These are phyloP conservation scores for Drosophila neocordata DNA, from an alignment of 1,140 invertebrate genomes.

Conservation along the genomic window DNA sequence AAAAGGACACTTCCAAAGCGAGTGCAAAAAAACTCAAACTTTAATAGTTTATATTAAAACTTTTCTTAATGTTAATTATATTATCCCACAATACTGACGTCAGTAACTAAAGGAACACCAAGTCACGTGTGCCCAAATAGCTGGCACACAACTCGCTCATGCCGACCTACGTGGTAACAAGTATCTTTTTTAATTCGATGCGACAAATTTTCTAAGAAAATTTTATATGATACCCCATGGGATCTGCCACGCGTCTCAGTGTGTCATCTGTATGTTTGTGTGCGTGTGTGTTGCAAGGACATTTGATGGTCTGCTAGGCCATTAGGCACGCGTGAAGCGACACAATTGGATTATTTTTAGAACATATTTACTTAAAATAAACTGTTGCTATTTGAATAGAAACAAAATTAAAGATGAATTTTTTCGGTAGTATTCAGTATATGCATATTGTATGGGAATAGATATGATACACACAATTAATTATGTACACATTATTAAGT, in stretches of 20 bases:
- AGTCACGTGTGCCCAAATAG: conserved; percentile 63
- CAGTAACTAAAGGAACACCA: conserved; percentile 18
- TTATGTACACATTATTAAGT: no score
- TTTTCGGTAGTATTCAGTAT: no score
- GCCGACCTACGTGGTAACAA: conserved; percentile 11
- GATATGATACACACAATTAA: no score
- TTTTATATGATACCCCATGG: conserved; percentile 60
- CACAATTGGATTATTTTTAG: conserved; percentile 61
- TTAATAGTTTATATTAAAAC: conserved; percentile 50
- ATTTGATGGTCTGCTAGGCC: conserved; percentile 21
- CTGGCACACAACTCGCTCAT: conserved; percentile 17
- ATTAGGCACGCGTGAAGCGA: conserved; percentile 59
- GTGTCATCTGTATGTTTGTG: conserved; percentile 29
- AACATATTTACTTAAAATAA: conserved; percentile 55
- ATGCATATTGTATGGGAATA: no score
- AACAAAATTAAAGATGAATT: conserved; percentile 18
- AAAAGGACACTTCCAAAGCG: conserved; percentile 51
- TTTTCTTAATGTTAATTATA: conserved; percentile 46
- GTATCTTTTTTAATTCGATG: conserved; percentile 15
- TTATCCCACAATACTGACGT: conserved; percentile 8
- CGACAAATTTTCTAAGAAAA: conserved; percentile 10
- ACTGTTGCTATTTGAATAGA: conserved; percentile 41
- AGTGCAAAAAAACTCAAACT: conserved; percentile 72
- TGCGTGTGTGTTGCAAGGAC: conserved; percentile 47
- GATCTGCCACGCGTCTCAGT: conserved; percentile 50